Evolutionary conservation across 2,797 vertebrate genomes (phyloP).

Genomic region (Amblyraja radiata): DNA sequence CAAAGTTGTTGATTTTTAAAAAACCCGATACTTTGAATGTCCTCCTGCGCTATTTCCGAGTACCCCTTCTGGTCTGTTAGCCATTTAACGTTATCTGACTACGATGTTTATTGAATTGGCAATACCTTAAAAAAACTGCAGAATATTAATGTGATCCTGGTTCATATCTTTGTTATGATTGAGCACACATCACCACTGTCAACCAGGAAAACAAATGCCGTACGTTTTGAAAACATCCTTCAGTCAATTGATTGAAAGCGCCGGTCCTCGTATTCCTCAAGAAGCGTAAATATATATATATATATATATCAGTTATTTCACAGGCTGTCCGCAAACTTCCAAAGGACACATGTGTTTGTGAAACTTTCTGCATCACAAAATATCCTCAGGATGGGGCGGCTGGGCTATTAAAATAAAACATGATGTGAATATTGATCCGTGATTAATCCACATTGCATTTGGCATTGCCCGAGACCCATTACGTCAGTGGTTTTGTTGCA

Average conservation of each 20-base stretch:
- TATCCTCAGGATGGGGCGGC: constrained; percentile 39
- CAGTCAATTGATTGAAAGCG: neutral
- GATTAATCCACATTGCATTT: constrained; percentile 51
- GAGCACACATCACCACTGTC: neutral
- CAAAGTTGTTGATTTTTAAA: neutral
- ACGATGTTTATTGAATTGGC: neutral
- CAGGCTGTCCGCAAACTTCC: neutral
- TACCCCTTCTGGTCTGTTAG: neutral
- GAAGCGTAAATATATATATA: too few relatives aligned
- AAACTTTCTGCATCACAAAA: constrained; percentile 44
- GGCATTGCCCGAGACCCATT: constrained; percentile 45
- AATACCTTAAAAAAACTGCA: neutral
- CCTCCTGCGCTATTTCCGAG: too few relatives aligned
- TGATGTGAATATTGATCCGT: constrained; percentile 45
- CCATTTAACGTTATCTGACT: neutral
- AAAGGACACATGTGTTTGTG: constrained; percentile 42
- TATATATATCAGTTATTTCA: neutral
- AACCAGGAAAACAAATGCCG: neutral
- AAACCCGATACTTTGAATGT: too few relatives aligned
- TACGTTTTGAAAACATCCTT: neutral
- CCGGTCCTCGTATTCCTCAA: neutral
- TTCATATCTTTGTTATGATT: neutral
- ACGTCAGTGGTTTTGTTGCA: constrained; percentile 48
- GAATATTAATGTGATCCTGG: neutral
- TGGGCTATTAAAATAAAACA: constrained; percentile 43